Percentiles rank a stretch among this genome's conserved stretches.
Evolutionary conservation across 2,113 vertebrate genomes (phyloP).

Genomic region (Martes martes): DNA sequence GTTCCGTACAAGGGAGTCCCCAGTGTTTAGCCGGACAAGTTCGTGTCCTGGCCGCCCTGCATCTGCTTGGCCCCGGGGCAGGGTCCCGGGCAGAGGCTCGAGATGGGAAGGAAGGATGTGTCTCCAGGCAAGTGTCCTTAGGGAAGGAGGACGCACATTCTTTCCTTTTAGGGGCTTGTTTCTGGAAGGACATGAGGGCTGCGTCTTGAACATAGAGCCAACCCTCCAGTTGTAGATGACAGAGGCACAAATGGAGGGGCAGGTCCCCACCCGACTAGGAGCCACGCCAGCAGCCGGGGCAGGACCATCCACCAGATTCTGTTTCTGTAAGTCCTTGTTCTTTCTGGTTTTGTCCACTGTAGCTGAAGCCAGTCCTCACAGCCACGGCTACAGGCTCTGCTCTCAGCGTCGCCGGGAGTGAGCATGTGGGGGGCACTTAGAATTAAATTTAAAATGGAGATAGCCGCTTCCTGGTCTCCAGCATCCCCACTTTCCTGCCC

Average conservation of each 20-base stretch:
- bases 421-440: neutral
- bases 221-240: rapidly evolving
- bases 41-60: neutral
- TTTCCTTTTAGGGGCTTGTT: neutral
- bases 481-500: neutral
- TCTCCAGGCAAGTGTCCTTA: neutral
- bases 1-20: neutral
- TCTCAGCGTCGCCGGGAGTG: rapidly evolving
- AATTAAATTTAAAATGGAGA: neutral
- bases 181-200: neutral
- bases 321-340: neutral
- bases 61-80: rapidly evolving
- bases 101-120: too few relatives aligned
- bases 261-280: neutral
- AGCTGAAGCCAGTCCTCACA: rapidly evolving
- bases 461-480: neutral
- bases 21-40: rapidly evolving
- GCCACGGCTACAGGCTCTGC: neutral
- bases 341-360: neutral
- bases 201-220: neutral
- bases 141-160: rapidly evolving
- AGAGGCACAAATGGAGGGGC: neutral
- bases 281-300: rapidly evolving
- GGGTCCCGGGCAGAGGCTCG: rapidly evolving
- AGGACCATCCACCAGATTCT: rapidly evolving